Evolutionary conservation across 2,797 vertebrate species (phyloP).

Genomic region (Gadopsis marmoratus): DNA sequence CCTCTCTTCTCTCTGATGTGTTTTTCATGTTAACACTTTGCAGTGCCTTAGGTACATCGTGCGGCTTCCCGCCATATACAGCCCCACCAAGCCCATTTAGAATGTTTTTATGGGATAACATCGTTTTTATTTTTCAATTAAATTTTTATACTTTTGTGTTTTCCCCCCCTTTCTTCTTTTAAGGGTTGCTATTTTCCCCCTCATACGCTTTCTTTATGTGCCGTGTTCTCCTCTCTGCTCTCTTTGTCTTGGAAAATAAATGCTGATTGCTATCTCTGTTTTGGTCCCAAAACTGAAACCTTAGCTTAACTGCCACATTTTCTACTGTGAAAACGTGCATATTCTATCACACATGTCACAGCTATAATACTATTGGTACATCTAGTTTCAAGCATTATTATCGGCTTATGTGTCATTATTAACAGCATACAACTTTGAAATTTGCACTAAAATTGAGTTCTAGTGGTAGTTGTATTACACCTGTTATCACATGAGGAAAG

Average conservation of each 20-base stretch:
- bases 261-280: constrained; percentile 1
- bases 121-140: constrained; percentile 86
- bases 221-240: constrained; percentile 30
- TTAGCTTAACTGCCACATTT: background rate
- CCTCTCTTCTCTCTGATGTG: constrained; percentile 81
- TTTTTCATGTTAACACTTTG: constrained; percentile 89
- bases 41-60: constrained; percentile 85
- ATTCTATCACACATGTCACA: background rate
- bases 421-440: background rate
- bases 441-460: background rate
- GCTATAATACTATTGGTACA: background rate
- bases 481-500: background rate
- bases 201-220: constrained; percentile 23
- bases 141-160: constrained; percentile 86
- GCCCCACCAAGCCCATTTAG: constrained; percentile 79
- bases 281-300: constrained; percentile 7
- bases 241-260: constrained; percentile 41
- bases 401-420: background rate
- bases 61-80: constrained; percentile 81
- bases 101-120: constrained; percentile 83
- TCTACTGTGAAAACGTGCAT: background rate
- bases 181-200: constrained; percentile 55
- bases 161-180: constrained; percentile 58
- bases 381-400: background rate
- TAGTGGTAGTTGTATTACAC: background rate